These are phyloP conservation scores for Drosophila longiperda DNA, from an alignment of 2,888 invertebrate genomes.

Conservation along the genomic window DNA sequence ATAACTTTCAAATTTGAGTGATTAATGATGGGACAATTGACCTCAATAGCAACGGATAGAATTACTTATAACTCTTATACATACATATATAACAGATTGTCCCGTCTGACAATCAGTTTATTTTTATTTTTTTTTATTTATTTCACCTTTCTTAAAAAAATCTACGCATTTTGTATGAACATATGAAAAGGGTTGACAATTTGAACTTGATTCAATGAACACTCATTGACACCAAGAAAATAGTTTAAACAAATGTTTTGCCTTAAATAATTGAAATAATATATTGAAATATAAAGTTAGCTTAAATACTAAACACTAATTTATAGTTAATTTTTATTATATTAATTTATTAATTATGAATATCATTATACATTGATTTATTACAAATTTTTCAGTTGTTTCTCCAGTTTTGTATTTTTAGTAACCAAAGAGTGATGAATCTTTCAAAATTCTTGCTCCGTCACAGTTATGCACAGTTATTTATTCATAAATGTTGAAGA, in stretches of 20 bases:
- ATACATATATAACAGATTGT: background rate
- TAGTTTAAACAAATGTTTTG: too few relatives aligned
- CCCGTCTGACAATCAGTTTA: background rate
- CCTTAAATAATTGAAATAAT: too few relatives aligned
- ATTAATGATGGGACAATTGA: constrained; percentile 12
- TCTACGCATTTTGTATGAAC: background rate
- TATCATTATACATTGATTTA: background rate
- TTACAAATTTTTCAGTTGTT: background rate
- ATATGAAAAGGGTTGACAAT: background rate
- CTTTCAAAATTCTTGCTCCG: background rate
- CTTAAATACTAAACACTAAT: too few relatives aligned
- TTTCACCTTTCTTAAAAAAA: background rate
- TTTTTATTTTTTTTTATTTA: background rate
- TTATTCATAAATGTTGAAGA: constrained; percentile 2
- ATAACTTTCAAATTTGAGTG: constrained; percentile 5
- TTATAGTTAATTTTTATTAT: too few relatives aligned
- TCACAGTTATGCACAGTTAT: background rate
- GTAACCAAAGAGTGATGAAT: background rate
- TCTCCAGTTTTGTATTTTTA: background rate
- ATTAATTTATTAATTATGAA: background rate
- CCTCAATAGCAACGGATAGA: background rate
- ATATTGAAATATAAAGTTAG: too few relatives aligned
- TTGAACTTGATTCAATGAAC: background rate
- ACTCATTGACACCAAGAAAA: background rate
- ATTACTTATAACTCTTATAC: background rate